These are phyloP conservation scores for Daphoenositta chrysoptera DNA, from an alignment of 2,113 vertebrate genomes.

Conservation along the genomic window DNA sequence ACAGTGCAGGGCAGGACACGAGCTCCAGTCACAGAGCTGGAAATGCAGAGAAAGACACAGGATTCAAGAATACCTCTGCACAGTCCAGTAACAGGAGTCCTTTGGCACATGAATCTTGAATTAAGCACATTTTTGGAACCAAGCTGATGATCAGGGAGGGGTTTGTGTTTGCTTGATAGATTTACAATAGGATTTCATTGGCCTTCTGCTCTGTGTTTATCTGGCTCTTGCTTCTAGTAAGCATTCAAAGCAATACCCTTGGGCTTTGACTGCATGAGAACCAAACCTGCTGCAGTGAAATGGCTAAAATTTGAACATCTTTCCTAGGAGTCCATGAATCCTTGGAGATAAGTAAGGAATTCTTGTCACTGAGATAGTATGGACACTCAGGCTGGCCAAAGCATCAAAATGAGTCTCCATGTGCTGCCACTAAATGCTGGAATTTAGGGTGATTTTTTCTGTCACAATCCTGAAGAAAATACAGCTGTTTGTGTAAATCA, in stretches of 20 bases:
- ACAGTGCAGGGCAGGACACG: neutral
- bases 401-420: neutral
- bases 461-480: too few relatives aligned
- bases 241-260: neutral
- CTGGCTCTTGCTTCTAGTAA: constrained; percentile 18
- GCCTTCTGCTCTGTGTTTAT: neutral
- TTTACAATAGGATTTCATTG: constrained; percentile 21
- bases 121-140: constrained; percentile 24
- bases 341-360: neutral
- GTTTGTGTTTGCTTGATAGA: neutral
- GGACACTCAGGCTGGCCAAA: neutral
- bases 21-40: neutral
- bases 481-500: neutral
- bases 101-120: neutral
- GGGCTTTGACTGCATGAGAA: constrained; percentile 25
- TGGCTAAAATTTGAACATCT: neutral
- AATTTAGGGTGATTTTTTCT: neutral
- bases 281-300: neutral
- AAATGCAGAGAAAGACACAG: neutral
- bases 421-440: neutral
- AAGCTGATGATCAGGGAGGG: neutral
- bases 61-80: neutral
- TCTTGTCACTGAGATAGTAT: neutral
- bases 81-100: neutral
- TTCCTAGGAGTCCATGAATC: neutral